Conservation (phyloP, 2,888 invertebrate genomes). For the Melinaea menophilus region DNA sequence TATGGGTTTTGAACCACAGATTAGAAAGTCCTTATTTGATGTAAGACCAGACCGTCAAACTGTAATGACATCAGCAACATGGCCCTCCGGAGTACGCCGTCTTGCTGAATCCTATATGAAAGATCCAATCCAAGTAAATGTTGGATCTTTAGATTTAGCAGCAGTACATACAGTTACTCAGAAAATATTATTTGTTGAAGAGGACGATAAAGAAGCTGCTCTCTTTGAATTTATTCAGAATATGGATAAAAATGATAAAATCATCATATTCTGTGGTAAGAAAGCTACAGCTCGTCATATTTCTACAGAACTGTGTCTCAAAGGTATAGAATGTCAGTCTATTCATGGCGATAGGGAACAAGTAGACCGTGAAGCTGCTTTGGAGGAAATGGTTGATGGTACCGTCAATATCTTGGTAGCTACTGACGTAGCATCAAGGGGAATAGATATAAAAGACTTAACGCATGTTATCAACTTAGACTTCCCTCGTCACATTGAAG, state of each 20-base stretch:
- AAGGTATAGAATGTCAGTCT: conserved; percentile 84
- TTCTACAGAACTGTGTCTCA: conserved; percentile 85
- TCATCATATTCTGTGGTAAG: conserved; percentile 93
- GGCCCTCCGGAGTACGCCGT: conserved; percentile 92
- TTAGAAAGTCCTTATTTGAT: conserved; percentile 87
- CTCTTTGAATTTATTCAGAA: conserved; percentile 83
- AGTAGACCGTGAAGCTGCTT: conserved; percentile 86
- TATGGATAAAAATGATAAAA: conserved; percentile 87
- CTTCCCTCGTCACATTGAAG: conserved; percentile 95
- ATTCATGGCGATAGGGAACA: conserved; percentile 95
- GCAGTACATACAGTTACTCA: conserved; percentile 94
- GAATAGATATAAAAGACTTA: conserved; percentile 93
- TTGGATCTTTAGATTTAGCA: conserved; percentile 92
- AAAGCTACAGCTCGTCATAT: conserved; percentile 91
- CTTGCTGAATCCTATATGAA: conserved; percentile 92
- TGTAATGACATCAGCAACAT: conserved; percentile 98
- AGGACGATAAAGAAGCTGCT: conserved; percentile 81
- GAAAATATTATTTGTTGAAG: conserved; percentile 84
- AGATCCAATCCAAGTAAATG: conserved; percentile 92
- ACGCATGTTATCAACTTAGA: conserved; percentile 96
- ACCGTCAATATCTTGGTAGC: conserved; percentile 90
- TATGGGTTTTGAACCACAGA: conserved; percentile 93
- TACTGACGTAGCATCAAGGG: conserved; percentile 96
- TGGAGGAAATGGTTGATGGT: conserved; percentile 89
- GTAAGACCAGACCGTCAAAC: conserved; percentile 94